Evolutionary conservation across 2,888 invertebrate species (phyloP).

Genomic region (Drosophila quinaria): DNA sequence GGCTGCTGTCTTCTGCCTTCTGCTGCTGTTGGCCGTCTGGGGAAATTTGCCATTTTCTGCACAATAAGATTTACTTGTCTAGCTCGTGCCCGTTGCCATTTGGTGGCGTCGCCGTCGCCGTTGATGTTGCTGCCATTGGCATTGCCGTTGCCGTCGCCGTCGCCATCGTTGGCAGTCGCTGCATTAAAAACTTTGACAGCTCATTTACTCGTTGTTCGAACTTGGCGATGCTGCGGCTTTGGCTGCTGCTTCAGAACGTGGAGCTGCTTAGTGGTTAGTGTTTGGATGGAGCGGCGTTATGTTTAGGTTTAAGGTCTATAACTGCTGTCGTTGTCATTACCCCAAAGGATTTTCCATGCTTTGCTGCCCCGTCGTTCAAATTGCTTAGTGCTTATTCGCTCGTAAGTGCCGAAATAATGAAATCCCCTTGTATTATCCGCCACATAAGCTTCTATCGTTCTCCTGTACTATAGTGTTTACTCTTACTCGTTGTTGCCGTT

Average conservation of each 20-base stretch:
- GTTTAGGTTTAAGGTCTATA: constrained; percentile 76
- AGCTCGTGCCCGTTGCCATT: constrained; percentile 79
- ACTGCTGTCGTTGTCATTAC: constrained; percentile 72
- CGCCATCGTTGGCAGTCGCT: constrained; percentile 56
- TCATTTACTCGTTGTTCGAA: constrained; percentile 82
- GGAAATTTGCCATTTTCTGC: constrained; percentile 84
- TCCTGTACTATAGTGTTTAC: constrained; percentile 2
- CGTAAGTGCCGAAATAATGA: constrained; percentile 82
- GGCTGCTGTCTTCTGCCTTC: constrained; percentile 47
- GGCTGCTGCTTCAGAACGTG: constrained; percentile 11
- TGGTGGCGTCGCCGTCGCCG: constrained; percentile 37
- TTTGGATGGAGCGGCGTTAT: constrained; percentile 55
- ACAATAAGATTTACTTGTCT: constrained; percentile 84
- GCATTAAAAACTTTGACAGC: constrained; percentile 83
- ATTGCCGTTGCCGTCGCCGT: constrained; percentile 7
- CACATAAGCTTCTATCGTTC: constrained; percentile 73
- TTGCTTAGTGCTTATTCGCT: constrained; percentile 79
- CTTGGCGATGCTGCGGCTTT: constrained; percentile 50
- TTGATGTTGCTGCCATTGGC: constrained; percentile 22
- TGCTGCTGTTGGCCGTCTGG: constrained; percentile 78
- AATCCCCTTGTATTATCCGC: constrained; percentile 78
- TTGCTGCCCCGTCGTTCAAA: constrained; percentile 67
- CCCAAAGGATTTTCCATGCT: constrained; percentile 67
- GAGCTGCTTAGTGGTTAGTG: constrained; percentile 33
- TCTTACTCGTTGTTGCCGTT: constrained; percentile 25